phyloP scores from a whole-genome alignment of 2,113 vertebrate genomes.

The Empidonax alnorum region DNA sequence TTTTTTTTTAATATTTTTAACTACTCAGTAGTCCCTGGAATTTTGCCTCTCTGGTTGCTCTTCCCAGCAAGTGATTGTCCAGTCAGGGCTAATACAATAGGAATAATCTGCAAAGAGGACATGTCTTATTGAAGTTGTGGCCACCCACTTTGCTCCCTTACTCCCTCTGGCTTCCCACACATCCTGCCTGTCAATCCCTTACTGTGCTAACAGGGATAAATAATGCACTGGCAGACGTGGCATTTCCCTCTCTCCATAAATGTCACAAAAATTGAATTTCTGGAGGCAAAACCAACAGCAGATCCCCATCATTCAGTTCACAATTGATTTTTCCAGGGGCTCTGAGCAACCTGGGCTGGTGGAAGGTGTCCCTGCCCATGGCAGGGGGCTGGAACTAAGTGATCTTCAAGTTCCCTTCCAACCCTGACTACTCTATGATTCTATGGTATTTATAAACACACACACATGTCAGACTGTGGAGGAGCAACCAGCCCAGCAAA shows the following conservation, averaged over 20 bases:
- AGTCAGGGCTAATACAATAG: background rate
- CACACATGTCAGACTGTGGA: background rate
- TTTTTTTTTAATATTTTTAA: no score
- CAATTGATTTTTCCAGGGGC: background rate
- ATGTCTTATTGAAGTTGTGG: background rate
- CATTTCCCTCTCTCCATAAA: background rate
- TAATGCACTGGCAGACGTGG: background rate
- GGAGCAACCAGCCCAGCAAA: background rate
- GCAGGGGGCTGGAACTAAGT: background rate
- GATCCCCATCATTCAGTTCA: background rate
- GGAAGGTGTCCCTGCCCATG: background rate
- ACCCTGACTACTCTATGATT: background rate
- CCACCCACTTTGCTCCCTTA: slow-evolving; percentile 12
- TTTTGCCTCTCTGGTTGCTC: background rate
- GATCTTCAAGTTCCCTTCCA: background rate
- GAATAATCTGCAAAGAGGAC: slow-evolving; percentile 20
- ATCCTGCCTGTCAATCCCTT: background rate
- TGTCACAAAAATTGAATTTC: background rate
- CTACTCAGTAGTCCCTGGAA: background rate
- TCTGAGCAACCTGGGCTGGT: accelerated
- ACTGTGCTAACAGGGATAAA: background rate
- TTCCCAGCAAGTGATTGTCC: background rate
- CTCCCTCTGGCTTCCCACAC: background rate
- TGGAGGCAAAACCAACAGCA: background rate
- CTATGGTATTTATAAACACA: background rate